phyloP scores from a whole-genome alignment of 92 coral and sea anemone genomes.

The Blastomussa wellsi region DNA sequence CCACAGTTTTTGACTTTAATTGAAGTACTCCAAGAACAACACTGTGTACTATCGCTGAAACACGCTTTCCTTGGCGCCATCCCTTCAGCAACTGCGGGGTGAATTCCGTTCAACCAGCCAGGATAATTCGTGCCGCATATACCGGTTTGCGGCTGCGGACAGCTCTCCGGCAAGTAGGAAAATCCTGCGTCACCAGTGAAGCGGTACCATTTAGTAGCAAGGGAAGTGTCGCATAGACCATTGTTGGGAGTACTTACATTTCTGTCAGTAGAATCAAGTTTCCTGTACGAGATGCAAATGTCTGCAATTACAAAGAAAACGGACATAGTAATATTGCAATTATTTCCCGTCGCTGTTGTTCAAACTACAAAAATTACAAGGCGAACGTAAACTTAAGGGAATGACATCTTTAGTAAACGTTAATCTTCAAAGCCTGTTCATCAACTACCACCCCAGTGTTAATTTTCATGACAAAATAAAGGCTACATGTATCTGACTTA shows the following conservation, averaged over 20 bases:
- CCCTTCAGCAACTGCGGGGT: conserved; percentile 35
- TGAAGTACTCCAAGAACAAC: neutral
- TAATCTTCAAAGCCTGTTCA: no score
- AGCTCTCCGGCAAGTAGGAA: neutral
- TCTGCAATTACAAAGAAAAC: neutral
- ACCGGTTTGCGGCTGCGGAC: neutral
- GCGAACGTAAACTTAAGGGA: no score
- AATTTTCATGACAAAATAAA: neutral
- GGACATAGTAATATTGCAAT: no score
- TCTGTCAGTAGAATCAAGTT: neutral
- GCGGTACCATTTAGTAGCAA: neutral
- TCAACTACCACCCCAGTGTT: no score
- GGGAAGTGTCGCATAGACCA: neutral
- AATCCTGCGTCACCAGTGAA: neutral
- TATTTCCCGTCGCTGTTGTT: no score
- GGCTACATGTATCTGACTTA: neutral
- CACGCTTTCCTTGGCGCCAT: conserved; percentile 12
- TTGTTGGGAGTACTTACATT: neutral
- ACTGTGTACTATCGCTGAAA: neutral
- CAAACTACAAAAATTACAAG: no score
- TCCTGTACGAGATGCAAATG: neutral
- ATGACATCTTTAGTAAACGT: no score
- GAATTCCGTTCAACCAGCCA: conserved; percentile 36
- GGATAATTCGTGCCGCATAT: neutral
- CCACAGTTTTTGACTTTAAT: conserved; percentile 14